Evolutionary conservation across 2,797 vertebrate species (phyloP), one percentile per base, ranked within the genome.

Genomic region (Knipowitschia caucasica): DNA sequence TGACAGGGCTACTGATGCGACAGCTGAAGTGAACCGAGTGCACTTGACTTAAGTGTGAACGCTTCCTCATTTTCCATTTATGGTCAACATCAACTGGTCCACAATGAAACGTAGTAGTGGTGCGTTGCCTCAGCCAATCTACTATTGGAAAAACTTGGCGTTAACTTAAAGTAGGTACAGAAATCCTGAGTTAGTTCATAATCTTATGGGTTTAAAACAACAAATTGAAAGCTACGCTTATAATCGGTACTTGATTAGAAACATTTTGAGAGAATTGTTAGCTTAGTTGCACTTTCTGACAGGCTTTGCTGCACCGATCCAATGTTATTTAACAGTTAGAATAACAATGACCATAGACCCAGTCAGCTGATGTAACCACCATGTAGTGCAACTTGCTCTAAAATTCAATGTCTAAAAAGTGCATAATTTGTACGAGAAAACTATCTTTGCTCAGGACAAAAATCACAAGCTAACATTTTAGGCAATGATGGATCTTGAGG

Each of bases 101-200:
- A 59, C 3, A 49, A 31, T 53, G 60, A 33, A 50, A 44, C 47
- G 58, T 43, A 53, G 31, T 56, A 63, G 56, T 55, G 50, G 53
- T 58, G 27, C 54, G 66, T 49, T 38, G 45, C 26, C 31, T 67
- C 38, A 50, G 20, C 56, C 15, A 1, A 39, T 58, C 59, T 35
- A 47, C 24, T 3, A n/a, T 25, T 29, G 42, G 61, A 53, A 53
- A 14, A 61, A 56, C 36, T 67, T 20, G 50, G 50, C 61, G 54
- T 52, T 27, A 47, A 50, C 39, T 24, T 20, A 30, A 47, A 29
- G 9, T 47, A 59, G 0, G 31, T 35, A 64, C 34, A 56, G 25
- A 56, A 59, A 74, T 77, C 71, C 70, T 69, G 73, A 82, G 67
- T 71, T 43, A 64, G 34, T 59, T 61, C 24, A 38, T 62, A 39